Percentiles rank a stretch among this genome's conserved stretches.
These are phyloP conservation scores for Minunthozetes semirufus DNA, from an alignment of 2,888 invertebrate species.

Conservation along the genomic window DNA sequence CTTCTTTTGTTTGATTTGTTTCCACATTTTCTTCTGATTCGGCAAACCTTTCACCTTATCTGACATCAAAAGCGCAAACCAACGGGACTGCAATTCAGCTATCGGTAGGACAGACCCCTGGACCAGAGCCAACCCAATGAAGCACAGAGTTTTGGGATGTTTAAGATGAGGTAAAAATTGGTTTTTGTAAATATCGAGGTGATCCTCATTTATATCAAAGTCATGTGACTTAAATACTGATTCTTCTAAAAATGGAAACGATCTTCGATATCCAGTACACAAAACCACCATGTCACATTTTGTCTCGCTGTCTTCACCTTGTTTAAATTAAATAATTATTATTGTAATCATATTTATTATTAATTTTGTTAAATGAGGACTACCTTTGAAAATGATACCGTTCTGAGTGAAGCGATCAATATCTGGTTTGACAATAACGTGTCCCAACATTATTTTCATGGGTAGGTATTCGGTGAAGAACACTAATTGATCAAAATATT, in stretches of 20 bases:
- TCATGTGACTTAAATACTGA: not conserved
- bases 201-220: constrained; percentile 37
- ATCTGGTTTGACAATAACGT: constrained; percentile 45
- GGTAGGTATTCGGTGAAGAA: constrained; percentile 50
- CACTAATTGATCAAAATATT: constrained; percentile 41
- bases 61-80: constrained; percentile 48
- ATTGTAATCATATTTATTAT: not conserved
- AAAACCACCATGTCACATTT: not conserved
- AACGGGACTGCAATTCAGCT: constrained; percentile 51
- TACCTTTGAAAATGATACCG: constrained; percentile 47
- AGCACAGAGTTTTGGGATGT: constrained; percentile 47
- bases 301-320: not conserved
- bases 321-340: constrained; percentile 37
- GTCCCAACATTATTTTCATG: constrained; percentile 48
- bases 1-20: constrained; percentile 45
- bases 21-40: constrained; percentile 46
- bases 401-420: constrained; percentile 44
- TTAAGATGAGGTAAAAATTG: constrained; percentile 48
- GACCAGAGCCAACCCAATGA: constrained; percentile 51
- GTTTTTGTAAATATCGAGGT: constrained; percentile 48
- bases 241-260: constrained; percentile 47
- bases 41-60: constrained; percentile 45
- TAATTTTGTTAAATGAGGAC: constrained; percentile 22
- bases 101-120: constrained; percentile 52
- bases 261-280: constrained; percentile 49